phyloP scores from a whole-genome alignment of 1,140 invertebrate genomes.

The Drosophila dunni region DNA sequence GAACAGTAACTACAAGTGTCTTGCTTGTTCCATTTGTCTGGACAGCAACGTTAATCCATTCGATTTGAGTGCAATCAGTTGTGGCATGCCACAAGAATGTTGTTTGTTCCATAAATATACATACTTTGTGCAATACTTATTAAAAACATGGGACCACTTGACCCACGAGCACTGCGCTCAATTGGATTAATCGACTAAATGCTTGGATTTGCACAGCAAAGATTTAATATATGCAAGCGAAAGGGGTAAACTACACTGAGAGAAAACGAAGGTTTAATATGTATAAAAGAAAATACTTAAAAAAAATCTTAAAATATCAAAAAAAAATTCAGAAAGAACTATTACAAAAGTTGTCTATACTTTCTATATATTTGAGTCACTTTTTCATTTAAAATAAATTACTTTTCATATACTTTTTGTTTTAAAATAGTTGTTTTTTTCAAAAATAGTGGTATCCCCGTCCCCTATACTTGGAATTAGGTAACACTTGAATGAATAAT shows the following conservation, averaged over 20 bases:
- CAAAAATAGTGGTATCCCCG: slow-evolving; percentile 5
- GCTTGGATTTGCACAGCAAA: slow-evolving; percentile 10
- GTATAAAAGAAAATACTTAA: not conserved
- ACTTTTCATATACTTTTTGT: no score
- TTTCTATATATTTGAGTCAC: no score
- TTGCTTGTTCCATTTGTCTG: slow-evolving; percentile 30
- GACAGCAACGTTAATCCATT: slow-evolving; percentile 41
- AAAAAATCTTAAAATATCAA: not conserved
- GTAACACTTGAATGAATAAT: slow-evolving; percentile 20
- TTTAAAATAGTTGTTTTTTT: no score
- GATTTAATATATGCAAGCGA: not conserved
- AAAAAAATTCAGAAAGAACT: no score
- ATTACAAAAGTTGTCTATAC: no score
- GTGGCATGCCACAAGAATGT: slow-evolving; percentile 28
- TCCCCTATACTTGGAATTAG: not conserved
- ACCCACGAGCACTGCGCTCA: slow-evolving; percentile 12
- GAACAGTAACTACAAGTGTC: slow-evolving; percentile 34
- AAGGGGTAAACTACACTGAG: not conserved
- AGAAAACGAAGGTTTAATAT: not conserved
- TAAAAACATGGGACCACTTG: slow-evolving; percentile 10
- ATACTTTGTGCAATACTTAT: slow-evolving; percentile 1
- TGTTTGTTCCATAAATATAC: slow-evolving; percentile 15
- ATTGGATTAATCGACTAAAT: slow-evolving; percentile 36
- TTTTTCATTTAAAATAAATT: no score
- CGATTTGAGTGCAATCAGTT: slow-evolving; percentile 31